phyloP scores from a whole-genome alignment of 92 coral and sea anemone genomes.

The Epizoanthus scotinus region DNA sequence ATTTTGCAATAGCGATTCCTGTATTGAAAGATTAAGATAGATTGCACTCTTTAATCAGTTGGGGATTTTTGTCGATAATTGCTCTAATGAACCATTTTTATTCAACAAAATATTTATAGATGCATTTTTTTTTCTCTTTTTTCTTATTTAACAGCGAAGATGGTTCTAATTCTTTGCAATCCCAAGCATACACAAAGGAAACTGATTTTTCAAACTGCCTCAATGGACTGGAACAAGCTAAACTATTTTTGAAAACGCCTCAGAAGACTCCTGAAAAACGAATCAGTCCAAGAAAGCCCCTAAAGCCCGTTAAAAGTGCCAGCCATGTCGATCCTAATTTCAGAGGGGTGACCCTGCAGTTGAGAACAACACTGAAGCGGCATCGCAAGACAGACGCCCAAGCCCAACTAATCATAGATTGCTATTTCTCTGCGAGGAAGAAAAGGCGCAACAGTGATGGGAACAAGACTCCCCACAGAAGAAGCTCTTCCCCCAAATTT shows the following conservation, averaged over 20 bases:
- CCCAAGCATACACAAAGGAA: slow-evolving; percentile 34
- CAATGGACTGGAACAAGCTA: slow-evolving; percentile 44
- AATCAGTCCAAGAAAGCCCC: slow-evolving; percentile 95
- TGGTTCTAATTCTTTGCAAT: slow-evolving; percentile 52
- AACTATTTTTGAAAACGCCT: slow-evolving; percentile 71
- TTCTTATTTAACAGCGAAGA: slow-evolving; percentile 45
- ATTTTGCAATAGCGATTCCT: background rate
- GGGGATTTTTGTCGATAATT: background rate
- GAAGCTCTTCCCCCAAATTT: slow-evolving; percentile 69
- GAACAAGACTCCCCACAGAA: slow-evolving; percentile 60
- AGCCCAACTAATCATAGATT: slow-evolving; percentile 90
- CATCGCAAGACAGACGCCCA: slow-evolving; percentile 61
- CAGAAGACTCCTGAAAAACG: slow-evolving; percentile 67
- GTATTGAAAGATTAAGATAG: background rate
- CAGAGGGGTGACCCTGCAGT: slow-evolving; percentile 92
- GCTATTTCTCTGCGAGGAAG: slow-evolving; percentile 91
- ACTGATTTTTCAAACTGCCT: slow-evolving; percentile 1
- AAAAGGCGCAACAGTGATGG: slow-evolving; percentile 65
- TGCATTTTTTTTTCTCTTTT: background rate
- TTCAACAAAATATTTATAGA: background rate
- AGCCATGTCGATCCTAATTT: slow-evolving; percentile 92
- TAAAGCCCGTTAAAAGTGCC: slow-evolving; percentile 86
- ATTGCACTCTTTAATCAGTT: background rate
- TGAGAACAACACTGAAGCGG: slow-evolving; percentile 88
- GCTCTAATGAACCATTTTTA: background rate